Conservation (phyloP, 2,113 vertebrate genomes). For the Saimiri boliviensis region DNA sequence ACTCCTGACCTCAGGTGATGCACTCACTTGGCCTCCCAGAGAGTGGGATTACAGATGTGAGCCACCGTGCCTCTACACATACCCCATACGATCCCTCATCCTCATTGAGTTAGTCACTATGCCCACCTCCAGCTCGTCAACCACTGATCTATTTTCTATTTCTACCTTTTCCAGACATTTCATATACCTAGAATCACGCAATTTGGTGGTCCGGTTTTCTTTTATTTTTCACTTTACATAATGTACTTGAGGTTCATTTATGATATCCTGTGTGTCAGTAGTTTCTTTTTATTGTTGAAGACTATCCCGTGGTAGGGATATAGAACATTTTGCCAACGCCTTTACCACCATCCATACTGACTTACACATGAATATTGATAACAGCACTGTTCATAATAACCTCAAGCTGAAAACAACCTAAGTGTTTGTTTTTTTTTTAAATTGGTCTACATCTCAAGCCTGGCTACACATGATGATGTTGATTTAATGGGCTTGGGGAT, state of each 20-base stretch:
- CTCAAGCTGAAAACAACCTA: neutral
- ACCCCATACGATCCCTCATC: neutral
- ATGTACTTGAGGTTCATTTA: neutral
- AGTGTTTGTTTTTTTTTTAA: neutral
- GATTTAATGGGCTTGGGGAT: neutral
- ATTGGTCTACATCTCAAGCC: neutral
- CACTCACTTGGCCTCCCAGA: too few species aligned
- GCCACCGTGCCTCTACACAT: too few species aligned
- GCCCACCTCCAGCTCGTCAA: neutral
- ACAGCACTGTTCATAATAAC: neutral
- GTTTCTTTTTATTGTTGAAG: neutral
- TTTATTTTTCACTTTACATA: neutral
- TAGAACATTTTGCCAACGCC: neutral
- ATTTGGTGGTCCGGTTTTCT: neutral
- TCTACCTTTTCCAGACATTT: neutral
- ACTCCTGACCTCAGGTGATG: too few species aligned
- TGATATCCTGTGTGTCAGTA: neutral
- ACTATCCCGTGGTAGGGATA: neutral
- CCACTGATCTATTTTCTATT: neutral
- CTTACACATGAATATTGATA: neutral
- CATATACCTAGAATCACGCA: neutral
- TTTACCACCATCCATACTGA: neutral
- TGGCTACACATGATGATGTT: neutral
- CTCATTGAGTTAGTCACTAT: neutral
- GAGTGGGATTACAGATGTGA: too few species aligned